Evolutionary conservation across 2,888 invertebrate species (phyloP).

Genomic region (Tridacna crocea): DNA sequence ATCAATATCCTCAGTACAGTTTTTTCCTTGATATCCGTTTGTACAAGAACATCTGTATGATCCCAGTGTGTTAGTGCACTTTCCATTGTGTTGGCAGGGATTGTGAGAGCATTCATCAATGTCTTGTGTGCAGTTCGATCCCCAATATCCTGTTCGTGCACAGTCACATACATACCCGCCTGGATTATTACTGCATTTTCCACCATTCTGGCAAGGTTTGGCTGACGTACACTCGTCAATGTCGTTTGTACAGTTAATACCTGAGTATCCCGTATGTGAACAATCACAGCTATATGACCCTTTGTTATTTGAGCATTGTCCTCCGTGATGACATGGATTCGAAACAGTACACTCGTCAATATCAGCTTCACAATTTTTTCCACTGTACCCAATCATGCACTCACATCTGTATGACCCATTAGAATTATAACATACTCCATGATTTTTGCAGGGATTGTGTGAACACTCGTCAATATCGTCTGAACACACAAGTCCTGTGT

Average conservation of each 20-base stretch:
- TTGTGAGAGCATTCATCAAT: neutral
- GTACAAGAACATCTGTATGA: conserved; percentile 1
- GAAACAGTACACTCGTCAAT: neutral
- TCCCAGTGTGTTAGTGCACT: conserved; percentile 25
- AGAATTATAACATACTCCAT: neutral
- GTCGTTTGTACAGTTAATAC: conserved; percentile 17
- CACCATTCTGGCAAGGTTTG: neutral
- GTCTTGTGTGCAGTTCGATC: neutral
- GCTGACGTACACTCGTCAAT: neutral
- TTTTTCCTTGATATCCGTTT: neutral
- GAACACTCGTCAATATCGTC: neutral
- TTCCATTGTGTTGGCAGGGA: conserved; percentile 10
- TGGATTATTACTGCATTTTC: neutral
- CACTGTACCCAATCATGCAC: neutral
- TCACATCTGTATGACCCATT: neutral
- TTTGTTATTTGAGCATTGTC: neutral
- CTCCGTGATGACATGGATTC: neutral
- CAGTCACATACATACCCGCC: neutral
- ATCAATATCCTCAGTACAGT: conserved; percentile 41
- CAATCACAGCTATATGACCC: neutral
- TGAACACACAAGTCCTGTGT: neutral
- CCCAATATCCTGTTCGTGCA: neutral
- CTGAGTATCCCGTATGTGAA: conserved; percentile 2
- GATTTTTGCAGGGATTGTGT: neutral
- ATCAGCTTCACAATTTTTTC: neutral